Percentiles rank a stretch among this genome's conserved stretches.
Conservation (phyloP, 1,140 invertebrate genomes). For the Orius insidiosus region DNA sequence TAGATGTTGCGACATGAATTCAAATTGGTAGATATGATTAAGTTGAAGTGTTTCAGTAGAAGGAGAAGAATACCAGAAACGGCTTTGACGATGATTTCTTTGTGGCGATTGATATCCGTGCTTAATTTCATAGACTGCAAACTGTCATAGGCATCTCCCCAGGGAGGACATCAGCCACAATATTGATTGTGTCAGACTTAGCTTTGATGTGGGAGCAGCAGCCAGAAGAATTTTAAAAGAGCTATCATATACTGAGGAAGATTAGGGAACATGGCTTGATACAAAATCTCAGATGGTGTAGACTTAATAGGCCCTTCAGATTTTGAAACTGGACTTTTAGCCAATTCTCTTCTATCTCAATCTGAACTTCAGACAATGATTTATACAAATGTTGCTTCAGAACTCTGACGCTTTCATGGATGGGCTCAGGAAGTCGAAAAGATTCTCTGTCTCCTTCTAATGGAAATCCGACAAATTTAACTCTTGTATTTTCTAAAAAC, state of each 20-base stretch:
- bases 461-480: constrained; percentile 90
- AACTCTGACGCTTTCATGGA: constrained; percentile 85
- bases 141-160: constrained; percentile 96
- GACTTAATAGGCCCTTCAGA: constrained; percentile 51
- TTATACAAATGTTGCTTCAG: constrained; percentile 74
- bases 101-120: constrained; percentile 95
- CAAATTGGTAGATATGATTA: constrained; percentile 99
- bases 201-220: constrained; percentile 93
- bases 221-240: constrained; percentile 88
- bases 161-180: constrained; percentile 90
- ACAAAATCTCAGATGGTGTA: constrained; percentile 73
- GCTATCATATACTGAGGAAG: constrained; percentile 95
- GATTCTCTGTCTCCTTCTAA: constrained; percentile 69
- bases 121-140: constrained; percentile 93
- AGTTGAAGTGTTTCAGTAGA: constrained; percentile 92
- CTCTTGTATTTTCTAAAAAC: constrained; percentile 76
- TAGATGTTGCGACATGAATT: constrained; percentile 97
- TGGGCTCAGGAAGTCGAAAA: constrained; percentile 81
- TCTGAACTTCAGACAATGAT: constrained; percentile 65
- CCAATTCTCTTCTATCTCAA: constrained; percentile 65
- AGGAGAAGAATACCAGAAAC: constrained; percentile 87
- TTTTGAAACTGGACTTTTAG: constrained; percentile 43
- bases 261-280: constrained; percentile 80
- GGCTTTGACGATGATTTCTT: constrained; percentile 97
- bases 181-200: constrained; percentile 96